These are phyloP conservation scores for Chymomyza amoena DNA, from an alignment of 2,888 invertebrate species.

Conservation along the genomic window DNA sequence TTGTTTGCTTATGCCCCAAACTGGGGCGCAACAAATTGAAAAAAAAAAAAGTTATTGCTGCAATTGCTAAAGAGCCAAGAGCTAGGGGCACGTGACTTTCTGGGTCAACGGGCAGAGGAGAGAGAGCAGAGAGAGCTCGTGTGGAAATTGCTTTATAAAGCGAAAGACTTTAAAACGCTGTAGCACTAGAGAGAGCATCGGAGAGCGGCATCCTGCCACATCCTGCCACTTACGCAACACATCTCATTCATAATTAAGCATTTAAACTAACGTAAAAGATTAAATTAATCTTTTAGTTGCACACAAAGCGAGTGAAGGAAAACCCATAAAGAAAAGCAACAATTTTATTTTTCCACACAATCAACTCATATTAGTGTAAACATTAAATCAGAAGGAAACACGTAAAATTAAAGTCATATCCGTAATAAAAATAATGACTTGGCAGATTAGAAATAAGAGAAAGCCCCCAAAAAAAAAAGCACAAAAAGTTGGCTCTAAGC, in stretches of 20 bases:
- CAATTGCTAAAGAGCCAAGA: constrained; percentile 2
- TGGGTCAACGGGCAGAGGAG: not conserved
- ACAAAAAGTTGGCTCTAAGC: not conserved
- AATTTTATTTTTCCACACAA: constrained; percentile 60
- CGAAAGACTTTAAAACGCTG: not conserved
- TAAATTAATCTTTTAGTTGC: not conserved
- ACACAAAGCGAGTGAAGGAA: not conserved
- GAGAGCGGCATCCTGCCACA: too few species aligned
- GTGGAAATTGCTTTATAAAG: not conserved
- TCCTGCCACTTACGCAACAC: not conserved
- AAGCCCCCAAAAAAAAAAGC: not conserved
- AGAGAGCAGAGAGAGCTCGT: too few species aligned
- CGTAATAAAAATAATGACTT: constrained; percentile 50
- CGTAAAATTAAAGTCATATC: constrained; percentile 56
- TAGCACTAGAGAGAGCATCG: not conserved
- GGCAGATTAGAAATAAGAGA: constrained; percentile 16
- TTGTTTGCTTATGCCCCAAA: constrained; percentile 2
- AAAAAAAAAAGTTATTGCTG: not conserved
- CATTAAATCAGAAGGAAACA: constrained; percentile 57
- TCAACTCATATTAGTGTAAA: constrained; percentile 51
- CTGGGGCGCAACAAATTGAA: constrained; percentile 1
- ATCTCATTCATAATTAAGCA: not conserved
- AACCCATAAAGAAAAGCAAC: constrained; percentile 18
- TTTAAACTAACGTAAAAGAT: not conserved
- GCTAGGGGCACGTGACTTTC: constrained; percentile 2